A percentile compares a stretch with the other conserved stretches of the same genome.
phyloP scores from a whole-genome alignment of 2,888 invertebrate species.

The Venustoraphidia nigricollis region DNA sequence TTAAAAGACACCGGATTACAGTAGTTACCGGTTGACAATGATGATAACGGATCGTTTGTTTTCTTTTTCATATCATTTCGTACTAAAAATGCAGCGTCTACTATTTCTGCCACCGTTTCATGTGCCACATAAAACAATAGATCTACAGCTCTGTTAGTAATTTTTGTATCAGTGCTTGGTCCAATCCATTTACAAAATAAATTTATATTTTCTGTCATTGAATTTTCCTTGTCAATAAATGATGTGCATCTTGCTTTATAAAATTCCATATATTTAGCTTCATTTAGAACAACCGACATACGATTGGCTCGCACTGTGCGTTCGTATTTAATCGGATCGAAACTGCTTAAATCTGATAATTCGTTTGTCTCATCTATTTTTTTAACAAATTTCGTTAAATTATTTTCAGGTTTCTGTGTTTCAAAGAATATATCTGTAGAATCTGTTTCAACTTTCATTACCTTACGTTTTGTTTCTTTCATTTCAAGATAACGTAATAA shows the following conservation, averaged over 20 bases:
- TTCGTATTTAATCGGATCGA: slow-evolving; percentile 39
- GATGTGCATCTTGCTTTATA: slow-evolving; percentile 64
- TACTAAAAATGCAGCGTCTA: slow-evolving; percentile 69
- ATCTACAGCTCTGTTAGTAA: slow-evolving; percentile 50
- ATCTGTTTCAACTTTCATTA: slow-evolving; percentile 23
- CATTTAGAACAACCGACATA: slow-evolving; percentile 37
- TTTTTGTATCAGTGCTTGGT: slow-evolving; percentile 42
- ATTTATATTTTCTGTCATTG: slow-evolving; percentile 16
- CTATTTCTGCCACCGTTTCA: slow-evolving; percentile 79
- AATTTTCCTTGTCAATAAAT: slow-evolving; percentile 32
- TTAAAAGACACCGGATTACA: slow-evolving; percentile 45
- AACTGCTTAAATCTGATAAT: slow-evolving; percentile 32
- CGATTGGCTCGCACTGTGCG: slow-evolving; percentile 44
- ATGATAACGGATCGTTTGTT: slow-evolving; percentile 51
- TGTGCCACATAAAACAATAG: slow-evolving; percentile 75
- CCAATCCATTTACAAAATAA: slow-evolving; percentile 34
- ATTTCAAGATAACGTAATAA: slow-evolving; percentile 57
- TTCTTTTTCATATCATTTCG: slow-evolving; percentile 58
- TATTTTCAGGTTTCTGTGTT: slow-evolving; percentile 18
- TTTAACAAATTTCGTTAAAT: slow-evolving; percentile 33
- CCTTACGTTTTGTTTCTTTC: slow-evolving; percentile 30
- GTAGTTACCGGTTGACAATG: slow-evolving; percentile 45
- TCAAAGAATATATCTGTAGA: slow-evolving; percentile 21
- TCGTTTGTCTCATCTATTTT: slow-evolving; percentile 39
- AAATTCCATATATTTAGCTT: slow-evolving; percentile 56